A percentile compares a stretch with the other conserved stretches of the same genome.
phyloP scores from a whole-genome alignment of 2,888 invertebrate species.

The Drosophila rubida region DNA sequence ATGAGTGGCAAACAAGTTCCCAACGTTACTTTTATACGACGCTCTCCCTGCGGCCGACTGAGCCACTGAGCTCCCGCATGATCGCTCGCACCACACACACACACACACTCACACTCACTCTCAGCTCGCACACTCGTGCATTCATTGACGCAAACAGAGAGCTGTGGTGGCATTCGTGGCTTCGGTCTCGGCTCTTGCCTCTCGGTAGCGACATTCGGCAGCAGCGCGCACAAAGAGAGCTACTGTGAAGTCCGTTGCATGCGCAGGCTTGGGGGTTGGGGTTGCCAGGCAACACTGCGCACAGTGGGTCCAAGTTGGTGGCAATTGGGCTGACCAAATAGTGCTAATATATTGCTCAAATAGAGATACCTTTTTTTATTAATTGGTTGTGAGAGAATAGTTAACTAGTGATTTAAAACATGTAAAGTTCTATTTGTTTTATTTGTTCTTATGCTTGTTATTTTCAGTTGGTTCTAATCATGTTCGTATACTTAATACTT shows the following conservation, averaged over 20 bases:
- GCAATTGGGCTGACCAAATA: neutral
- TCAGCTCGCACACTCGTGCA: conserved; percentile 13
- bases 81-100: conserved; percentile 53
- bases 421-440: neutral
- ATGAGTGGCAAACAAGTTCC: conserved; percentile 84
- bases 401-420: too few relatives aligned
- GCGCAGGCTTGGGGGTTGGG: conserved; percentile 57
- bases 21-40: conserved; percentile 84
- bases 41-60: conserved; percentile 47
- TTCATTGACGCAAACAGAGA: conserved; percentile 5
- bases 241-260: conserved; percentile 72
- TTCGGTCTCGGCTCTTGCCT: conserved; percentile 51
- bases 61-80: conserved; percentile 68
- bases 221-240: conserved; percentile 75
- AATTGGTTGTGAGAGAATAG: too few relatives aligned
- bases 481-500: neutral
- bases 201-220: conserved; percentile 69
- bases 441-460: neutral
- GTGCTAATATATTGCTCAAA: conserved; percentile 27
- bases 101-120: conserved; percentile 42
- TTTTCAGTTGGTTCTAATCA: neutral
- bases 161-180: conserved; percentile 50
- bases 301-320: conserved; percentile 51
- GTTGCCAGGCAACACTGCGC: conserved; percentile 40
- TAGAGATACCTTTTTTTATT: conserved; percentile 4